A percentile compares a stretch with the other conserved stretches of the same genome.
These are phyloP conservation scores for Linyphia triangularis DNA, from an alignment of 2,888 invertebrate species.

Conservation along the genomic window DNA sequence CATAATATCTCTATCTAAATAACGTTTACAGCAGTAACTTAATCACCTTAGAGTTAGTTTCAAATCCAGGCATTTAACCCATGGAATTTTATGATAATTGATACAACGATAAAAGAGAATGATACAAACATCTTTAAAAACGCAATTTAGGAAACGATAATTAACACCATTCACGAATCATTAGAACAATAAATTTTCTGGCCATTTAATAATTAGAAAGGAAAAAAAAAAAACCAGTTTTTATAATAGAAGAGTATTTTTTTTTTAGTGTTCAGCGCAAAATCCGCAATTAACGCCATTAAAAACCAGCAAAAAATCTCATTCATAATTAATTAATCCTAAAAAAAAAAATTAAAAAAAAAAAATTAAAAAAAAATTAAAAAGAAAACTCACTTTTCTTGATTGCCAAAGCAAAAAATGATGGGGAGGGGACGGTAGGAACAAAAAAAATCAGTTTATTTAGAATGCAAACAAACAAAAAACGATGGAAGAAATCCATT, in stretches of 20 bases:
- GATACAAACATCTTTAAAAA: no score
- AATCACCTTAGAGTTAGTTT: no score
- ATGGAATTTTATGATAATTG: no score
- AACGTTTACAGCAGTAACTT: no score
- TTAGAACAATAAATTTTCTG: neutral
- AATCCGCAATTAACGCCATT: neutral
- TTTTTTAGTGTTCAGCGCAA: no score
- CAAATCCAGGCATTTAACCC: no score
- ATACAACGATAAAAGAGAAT: no score
- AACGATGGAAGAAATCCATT: no score
- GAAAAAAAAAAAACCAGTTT: neutral
- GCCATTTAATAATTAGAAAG: neutral
- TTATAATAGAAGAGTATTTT: no score
- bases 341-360: neutral
- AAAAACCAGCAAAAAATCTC: neutral
- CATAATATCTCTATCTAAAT: no score
- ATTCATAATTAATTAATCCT: neutral
- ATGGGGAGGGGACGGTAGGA: neutral
- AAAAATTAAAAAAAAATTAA: neutral
- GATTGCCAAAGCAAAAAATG: neutral
- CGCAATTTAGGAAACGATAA: neutral
- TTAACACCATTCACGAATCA: neutral
- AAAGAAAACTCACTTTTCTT: neutral
- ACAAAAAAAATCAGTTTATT: neutral
- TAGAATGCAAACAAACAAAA: neutral